phyloP scores from a whole-genome alignment of 2,113 vertebrate genomes.

The Sorex araneus region DNA sequence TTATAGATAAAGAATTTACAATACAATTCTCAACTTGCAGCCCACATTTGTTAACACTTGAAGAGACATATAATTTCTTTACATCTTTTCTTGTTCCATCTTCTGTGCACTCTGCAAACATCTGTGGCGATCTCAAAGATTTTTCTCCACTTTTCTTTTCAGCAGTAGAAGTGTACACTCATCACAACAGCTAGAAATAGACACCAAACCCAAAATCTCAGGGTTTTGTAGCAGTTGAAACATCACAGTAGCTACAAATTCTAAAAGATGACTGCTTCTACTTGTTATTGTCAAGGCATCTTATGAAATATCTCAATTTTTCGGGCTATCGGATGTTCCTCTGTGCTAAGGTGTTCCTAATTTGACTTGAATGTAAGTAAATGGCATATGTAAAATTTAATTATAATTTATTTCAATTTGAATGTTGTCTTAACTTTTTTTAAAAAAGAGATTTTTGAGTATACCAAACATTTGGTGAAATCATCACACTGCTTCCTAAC shows the following conservation, averaged over 20 bases:
- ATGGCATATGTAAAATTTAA: slow-evolving; percentile 78
- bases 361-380: slow-evolving; percentile 83
- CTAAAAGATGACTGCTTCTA: slow-evolving; percentile 60
- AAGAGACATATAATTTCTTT: slow-evolving; percentile 70
- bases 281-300: neutral
- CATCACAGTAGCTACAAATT: slow-evolving; percentile 69
- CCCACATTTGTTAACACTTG: slow-evolving; percentile 87
- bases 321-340: slow-evolving; percentile 74
- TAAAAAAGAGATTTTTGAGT: slow-evolving; percentile 75
- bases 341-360: slow-evolving; percentile 79
- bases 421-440: slow-evolving; percentile 78
- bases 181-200: slow-evolving; percentile 73
- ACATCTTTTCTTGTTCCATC: slow-evolving; percentile 59
- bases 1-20: slow-evolving; percentile 91
- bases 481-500: slow-evolving; percentile 68
- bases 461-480: slow-evolving; percentile 79
- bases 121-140: slow-evolving; percentile 60
- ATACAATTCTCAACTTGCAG: slow-evolving; percentile 84
- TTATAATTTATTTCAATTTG: slow-evolving; percentile 78
- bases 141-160: slow-evolving; percentile 62
- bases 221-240: slow-evolving; percentile 67
- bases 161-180: slow-evolving; percentile 60
- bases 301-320: slow-evolving; percentile 76
- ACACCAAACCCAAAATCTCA: slow-evolving; percentile 48
- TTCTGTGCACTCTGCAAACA: slow-evolving; percentile 49